Evolutionary conservation across 2,797 vertebrate genomes (phyloP), one percentile per base, ranked within the genome.

Genomic region (Pelobates cultripes): DNA sequence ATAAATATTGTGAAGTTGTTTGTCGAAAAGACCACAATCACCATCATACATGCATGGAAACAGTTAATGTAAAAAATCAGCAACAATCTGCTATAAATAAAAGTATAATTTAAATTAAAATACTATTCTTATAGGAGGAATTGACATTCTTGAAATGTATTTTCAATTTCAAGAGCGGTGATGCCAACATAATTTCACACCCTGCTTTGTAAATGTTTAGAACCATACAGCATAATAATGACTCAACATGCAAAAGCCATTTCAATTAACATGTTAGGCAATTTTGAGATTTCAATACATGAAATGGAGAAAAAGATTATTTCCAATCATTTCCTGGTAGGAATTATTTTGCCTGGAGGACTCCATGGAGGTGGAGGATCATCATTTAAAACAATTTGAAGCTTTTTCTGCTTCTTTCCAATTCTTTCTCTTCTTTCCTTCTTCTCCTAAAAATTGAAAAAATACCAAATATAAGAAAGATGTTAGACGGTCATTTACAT

Each of bases 271-370:
- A 17, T 83, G 77, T 76, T 80, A 71, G 15, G 70, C 78, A 89
- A 83, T 61, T 85, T 76, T 53, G 14, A 75, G 17, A 67, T 6
- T 64, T 3, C 79, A 57, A 5, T 15, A 7, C 79, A 83, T 86
- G 71, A 86, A 72, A 47, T 9, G 77, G 80, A 45, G 10, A 4
- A 4, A 14, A 51, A 63, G 71, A 73, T 45, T 3, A 44, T 44
- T 40, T 44, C 28, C 90, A 82, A 93, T 79, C 91, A 96, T 90
- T 92, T 95, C 88, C 90, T 67, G 79, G 89, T 93, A 15, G 95
- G 92, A 7, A 95, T 86, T 41, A 93, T 95, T 94, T 95, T 97
- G 87, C 94, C 97, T 5, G 97, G 95, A 76, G 97, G 97, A 85
- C 93, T 97, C 97, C 98, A 99, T 0, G 96, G 96, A 73, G 93